Evolutionary conservation across 2,888 invertebrate genomes (phyloP).

Genomic region (Amphipoea lucens): DNA sequence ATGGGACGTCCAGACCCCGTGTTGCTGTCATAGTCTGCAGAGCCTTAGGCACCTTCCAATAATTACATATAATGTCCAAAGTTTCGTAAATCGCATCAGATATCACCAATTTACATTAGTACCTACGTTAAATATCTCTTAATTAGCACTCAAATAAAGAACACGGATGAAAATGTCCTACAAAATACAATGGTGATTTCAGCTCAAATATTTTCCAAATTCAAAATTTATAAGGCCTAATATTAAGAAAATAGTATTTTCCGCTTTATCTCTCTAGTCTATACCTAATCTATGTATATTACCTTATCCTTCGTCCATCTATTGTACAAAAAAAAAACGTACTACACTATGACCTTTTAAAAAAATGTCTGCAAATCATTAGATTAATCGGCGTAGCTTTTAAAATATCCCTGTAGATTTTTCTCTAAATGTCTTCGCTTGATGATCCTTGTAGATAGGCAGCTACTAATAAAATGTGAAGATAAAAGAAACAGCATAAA

Average conservation of each 20-base stretch:
- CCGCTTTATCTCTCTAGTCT: constrained; percentile 4
- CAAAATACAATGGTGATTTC: not conserved
- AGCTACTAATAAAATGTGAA: constrained; percentile 48
- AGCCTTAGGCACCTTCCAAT: not conserved
- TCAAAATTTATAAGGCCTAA: constrained; percentile 18
- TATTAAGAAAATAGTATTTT: constrained; percentile 19
- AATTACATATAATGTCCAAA: not conserved
- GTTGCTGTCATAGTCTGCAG: not conserved
- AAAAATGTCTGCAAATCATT: constrained; percentile 35
- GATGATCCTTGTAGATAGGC: constrained; percentile 45
- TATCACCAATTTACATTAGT: not conserved
- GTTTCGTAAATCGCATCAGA: not conserved
- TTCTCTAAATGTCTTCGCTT: constrained; percentile 60
- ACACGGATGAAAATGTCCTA: not conserved
- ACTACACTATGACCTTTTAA: not conserved
- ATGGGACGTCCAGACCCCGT: not conserved
- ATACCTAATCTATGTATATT: constrained; percentile 6
- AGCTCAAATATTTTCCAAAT: constrained; percentile 20
- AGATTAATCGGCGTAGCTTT: constrained; percentile 50
- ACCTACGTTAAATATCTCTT: not conserved
- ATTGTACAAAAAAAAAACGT: constrained; percentile 2
- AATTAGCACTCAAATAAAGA: not conserved
- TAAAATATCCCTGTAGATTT: constrained; percentile 51
- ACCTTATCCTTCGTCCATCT: constrained; percentile 54
- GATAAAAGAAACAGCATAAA: constrained; percentile 12